Conservation (phyloP, 2,888 invertebrate genomes). For the Cephonodes hylas region DNA sequence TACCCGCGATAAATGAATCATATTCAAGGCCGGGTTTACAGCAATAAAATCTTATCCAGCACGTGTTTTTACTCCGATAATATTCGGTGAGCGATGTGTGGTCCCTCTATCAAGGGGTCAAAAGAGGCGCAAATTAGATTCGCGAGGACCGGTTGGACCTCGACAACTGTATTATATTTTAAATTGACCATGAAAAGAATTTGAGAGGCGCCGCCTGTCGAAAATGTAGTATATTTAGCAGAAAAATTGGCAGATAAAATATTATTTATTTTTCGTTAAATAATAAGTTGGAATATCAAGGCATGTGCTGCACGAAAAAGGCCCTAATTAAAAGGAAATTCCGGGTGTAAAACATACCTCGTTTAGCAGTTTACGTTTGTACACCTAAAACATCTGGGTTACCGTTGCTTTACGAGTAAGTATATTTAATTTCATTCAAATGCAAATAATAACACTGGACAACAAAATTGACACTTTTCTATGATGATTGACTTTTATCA, state of each 20-base stretch:
- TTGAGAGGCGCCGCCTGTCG: slow-evolving; percentile 40
- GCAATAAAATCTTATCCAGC: background rate
- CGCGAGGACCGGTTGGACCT: slow-evolving; percentile 56
- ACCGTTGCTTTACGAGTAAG: too few species aligned
- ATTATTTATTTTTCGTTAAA: background rate
- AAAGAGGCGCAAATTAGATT: slow-evolving; percentile 70
- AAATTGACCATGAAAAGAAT: slow-evolving; percentile 77
- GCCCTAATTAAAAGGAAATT: too few species aligned
- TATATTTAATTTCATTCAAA: too few species aligned
- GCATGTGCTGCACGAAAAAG: too few species aligned
- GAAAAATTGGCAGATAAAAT: background rate
- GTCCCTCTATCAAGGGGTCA: slow-evolving; percentile 21
- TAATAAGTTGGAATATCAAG: too few species aligned
- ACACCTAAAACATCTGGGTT: too few species aligned
- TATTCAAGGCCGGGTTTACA: background rate
- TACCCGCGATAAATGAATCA: too few species aligned
- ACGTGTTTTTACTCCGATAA: background rate
- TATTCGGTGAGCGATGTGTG: background rate
- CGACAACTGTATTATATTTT: slow-evolving; percentile 74
- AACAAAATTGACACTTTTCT: too few species aligned
- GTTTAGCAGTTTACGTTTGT: too few species aligned
- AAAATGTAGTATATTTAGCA: slow-evolving; percentile 22
- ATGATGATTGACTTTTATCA: too few species aligned
- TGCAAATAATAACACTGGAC: too few species aligned
- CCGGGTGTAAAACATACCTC: too few species aligned